phyloP scores from a whole-genome alignment of 2,797 vertebrate species.

The Pogonophryne albipinna region DNA sequence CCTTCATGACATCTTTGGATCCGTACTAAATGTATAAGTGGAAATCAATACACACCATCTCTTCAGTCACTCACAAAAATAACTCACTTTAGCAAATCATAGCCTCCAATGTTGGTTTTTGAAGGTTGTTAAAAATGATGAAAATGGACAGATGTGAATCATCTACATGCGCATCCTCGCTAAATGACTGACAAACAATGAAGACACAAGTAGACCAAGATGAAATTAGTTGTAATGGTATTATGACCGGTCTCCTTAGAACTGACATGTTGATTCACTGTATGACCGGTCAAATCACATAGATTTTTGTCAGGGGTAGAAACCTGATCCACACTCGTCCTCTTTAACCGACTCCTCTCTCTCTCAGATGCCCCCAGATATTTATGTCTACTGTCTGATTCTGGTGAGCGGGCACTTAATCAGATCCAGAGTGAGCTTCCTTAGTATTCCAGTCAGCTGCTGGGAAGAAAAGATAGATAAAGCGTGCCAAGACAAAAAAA shows the following conservation, averaged over 20 bases:
- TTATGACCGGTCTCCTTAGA: slow-evolving; percentile 78
- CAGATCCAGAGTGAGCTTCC: slow-evolving; percentile 78
- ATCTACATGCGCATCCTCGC: slow-evolving; percentile 61
- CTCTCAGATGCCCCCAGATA: slow-evolving; percentile 81
- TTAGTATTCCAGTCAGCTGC: slow-evolving; percentile 78
- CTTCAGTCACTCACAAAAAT: slow-evolving; percentile 12
- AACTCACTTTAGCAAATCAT: slow-evolving; percentile 39
- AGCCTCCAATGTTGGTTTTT: slow-evolving; percentile 37
- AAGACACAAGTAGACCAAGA: slow-evolving; percentile 73
- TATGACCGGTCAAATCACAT: slow-evolving; percentile 78
- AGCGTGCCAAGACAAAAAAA: slow-evolving; percentile 49
- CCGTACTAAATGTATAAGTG: slow-evolving; percentile 23
- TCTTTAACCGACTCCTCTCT: slow-evolving; percentile 73
- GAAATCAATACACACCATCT: slow-evolving; percentile 40
- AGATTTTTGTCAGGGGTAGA: slow-evolving; percentile 81
- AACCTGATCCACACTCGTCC: slow-evolving; percentile 75
- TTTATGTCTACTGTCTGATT: slow-evolving; percentile 84
- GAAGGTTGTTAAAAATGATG: slow-evolving; percentile 67
- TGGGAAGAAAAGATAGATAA: slow-evolving; percentile 60
- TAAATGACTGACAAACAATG: slow-evolving; percentile 76
- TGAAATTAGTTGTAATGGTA: slow-evolving; percentile 84
- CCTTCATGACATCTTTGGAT: slow-evolving; percentile 25
- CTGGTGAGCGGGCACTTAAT: slow-evolving; percentile 76
- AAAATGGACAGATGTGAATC: slow-evolving; percentile 75
- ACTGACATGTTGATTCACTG: slow-evolving; percentile 83